Conservation (phyloP, 2,888 invertebrate genomes). For the Drosophila histrio region DNA sequence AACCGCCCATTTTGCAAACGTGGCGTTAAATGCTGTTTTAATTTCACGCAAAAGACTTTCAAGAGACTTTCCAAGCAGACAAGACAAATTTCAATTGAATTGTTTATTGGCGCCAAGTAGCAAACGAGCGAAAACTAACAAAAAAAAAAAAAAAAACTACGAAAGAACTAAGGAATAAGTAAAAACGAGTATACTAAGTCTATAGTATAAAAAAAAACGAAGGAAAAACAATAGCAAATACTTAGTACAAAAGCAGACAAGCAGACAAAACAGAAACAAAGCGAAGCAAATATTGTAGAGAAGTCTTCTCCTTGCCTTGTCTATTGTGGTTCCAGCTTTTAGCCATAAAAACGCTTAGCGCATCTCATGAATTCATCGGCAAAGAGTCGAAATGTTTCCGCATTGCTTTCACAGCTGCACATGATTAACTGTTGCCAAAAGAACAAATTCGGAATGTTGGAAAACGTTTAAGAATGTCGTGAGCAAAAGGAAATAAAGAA, state of each 20-base stretch:
- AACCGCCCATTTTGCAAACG: slow-evolving; percentile 17
- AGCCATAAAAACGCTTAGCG: slow-evolving; percentile 3
- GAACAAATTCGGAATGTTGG: not conserved
- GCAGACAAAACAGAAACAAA: slow-evolving; percentile 27
- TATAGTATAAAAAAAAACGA: slow-evolving; percentile 2
- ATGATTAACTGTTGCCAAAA: not conserved
- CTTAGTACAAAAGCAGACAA: slow-evolving; percentile 27
- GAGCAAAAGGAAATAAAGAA: not conserved
- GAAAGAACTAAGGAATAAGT: not conserved
- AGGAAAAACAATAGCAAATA: slow-evolving; percentile 6
- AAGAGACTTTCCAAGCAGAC: slow-evolving; percentile 24
- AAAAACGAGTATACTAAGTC: too few species aligned
- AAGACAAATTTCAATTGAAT: slow-evolving; percentile 58
- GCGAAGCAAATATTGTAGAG: slow-evolving; percentile 18
- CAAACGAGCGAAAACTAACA: slow-evolving; percentile 9
- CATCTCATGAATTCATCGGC: slow-evolving; percentile 3
- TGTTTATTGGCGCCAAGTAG: slow-evolving; percentile 56
- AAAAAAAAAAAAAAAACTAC: slow-evolving; percentile 7
- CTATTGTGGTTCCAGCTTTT: slow-evolving; percentile 24
- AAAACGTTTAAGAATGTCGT: not conserved
- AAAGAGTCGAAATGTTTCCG: slow-evolving; percentile 1
- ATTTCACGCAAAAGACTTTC: slow-evolving; percentile 62
- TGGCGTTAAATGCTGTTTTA: slow-evolving; percentile 65
- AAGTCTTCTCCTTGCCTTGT: not conserved
- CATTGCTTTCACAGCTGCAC: not conserved